A percentile compares a stretch with the other conserved stretches of the same genome.
These are phyloP conservation scores for Bellardia pandia DNA, from an alignment of 2,888 invertebrate genomes.

Conservation along the genomic window DNA sequence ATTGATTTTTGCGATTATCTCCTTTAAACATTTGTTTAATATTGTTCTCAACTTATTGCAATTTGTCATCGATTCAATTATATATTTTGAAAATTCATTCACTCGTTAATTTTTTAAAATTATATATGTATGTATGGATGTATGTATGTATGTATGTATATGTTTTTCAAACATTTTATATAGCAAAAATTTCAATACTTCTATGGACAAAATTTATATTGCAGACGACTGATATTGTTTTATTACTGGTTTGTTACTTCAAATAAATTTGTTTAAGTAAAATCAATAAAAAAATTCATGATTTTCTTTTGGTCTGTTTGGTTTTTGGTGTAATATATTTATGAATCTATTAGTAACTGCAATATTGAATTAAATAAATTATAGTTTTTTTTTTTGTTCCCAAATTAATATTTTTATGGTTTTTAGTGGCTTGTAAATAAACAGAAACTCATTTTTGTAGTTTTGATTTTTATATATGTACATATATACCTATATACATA, in stretches of 20 bases:
- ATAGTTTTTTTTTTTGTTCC: slow-evolving; percentile 50
- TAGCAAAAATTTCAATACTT: slow-evolving; percentile 8
- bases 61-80: slow-evolving; percentile 45
- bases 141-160: neutral
- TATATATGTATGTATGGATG: neutral
- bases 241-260: neutral
- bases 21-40: slow-evolving; percentile 54
- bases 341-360: slow-evolving; percentile 51
- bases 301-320: slow-evolving; percentile 16
- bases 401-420: slow-evolving; percentile 39
- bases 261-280: neutral
- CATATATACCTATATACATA: neutral
- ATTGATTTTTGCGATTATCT: slow-evolving; percentile 62
- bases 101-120: slow-evolving; percentile 16
- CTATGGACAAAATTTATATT: slow-evolving; percentile 36
- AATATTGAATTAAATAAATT: slow-evolving; percentile 49
- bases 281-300: neutral
- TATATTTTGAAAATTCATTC: slow-evolving; percentile 41
- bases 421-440: slow-evolving; percentile 55
- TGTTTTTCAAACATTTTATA: neutral
- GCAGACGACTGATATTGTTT: slow-evolving; percentile 20
- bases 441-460: slow-evolving; percentile 14
- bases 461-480: no score
- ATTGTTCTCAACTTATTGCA: slow-evolving; percentile 70
- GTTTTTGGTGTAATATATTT: neutral